Evolutionary conservation across 2,888 invertebrate species (phyloP), one percentile per base, ranked within the genome.

Genomic region (Pogonocherus hispidulus): DNA sequence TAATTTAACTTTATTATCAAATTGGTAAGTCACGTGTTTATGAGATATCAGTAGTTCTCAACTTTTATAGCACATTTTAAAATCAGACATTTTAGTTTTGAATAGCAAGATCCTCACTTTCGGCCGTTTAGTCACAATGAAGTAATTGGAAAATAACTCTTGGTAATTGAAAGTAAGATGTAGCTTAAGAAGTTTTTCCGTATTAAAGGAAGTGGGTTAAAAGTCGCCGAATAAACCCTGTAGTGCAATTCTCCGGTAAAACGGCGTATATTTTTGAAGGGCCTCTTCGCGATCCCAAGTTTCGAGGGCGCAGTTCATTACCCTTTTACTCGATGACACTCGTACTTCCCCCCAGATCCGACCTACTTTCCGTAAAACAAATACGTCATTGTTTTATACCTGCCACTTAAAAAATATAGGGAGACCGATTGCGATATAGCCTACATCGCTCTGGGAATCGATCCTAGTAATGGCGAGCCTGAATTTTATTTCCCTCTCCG

Each of bases 281-380:
- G 23, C 56, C 64, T 56, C 47, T 54, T 19, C 16, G 22, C 51
- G 54, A 62, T 19, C 49, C 32, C 54, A 63, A 63, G 54, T 67
- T 63, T 67, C 63, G 46, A 67, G 67, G 63, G 56, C 27, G 46
- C 37, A 47, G 67, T 67, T 67, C 67, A 62, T 67, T 67, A 67
- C 67, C 67, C 67, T 60, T 66, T 66, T 60, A 60, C 60, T 62
- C 66, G 49, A 66, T 66, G 66, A 62, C 55, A 66, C 66, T 66
- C 49, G 57, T 49, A 19, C 32, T 23, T 23, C 52, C 47, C 47
- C 27, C 47, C 47, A 9, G 32, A 59, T 47, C 2, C 59, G 59
- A 59, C 59, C 59, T 59, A 59, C 47, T 59, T 59, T 47, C 47
- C 47, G 16, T 23, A 18, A 46, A 27, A 35, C 47, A 59, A 59